Evolutionary conservation across 2,888 invertebrate species (phyloP).

Genomic region (Dryococelus australis): DNA sequence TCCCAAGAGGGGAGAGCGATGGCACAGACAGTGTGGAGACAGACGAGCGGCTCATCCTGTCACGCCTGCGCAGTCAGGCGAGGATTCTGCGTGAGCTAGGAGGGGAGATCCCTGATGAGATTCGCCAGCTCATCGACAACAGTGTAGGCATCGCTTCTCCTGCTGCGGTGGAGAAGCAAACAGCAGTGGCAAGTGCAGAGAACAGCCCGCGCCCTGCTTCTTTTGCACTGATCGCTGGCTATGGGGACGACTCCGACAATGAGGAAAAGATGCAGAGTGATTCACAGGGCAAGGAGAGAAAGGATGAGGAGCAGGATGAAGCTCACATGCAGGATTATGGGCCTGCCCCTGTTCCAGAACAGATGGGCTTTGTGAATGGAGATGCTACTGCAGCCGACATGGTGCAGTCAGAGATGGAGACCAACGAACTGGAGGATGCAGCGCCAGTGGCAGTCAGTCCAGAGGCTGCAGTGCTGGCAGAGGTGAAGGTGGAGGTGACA

Average conservation of each 20-base stretch:
- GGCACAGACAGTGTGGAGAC: slow-evolving; percentile 50
- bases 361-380: no score
- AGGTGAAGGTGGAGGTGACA: no score
- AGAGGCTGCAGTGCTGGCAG: no score
- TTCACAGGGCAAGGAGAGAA: slow-evolving; percentile 30
- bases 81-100: slow-evolving; percentile 64
- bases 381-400: no score
- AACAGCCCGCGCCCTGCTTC: slow-evolving; percentile 41
- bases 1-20: slow-evolving; percentile 31
- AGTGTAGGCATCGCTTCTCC: slow-evolving; percentile 27
- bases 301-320: no score
- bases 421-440: no score
- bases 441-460: no score
- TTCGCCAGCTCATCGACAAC: slow-evolving; percentile 48
- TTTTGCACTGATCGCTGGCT: slow-evolving; percentile 64
- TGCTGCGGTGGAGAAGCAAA: slow-evolving; percentile 31
- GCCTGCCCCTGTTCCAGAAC: no score
- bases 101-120: slow-evolving; percentile 62
- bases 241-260: slow-evolving; percentile 63
- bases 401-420: no score
- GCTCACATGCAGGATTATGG: no score
- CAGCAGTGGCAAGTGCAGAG: slow-evolving; percentile 33
- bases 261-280: slow-evolving; percentile 55
- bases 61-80: slow-evolving; percentile 62
- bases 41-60: slow-evolving; percentile 66